These are phyloP conservation scores for Eurosta solidaginis DNA, from an alignment of 1,140 invertebrate species.

Conservation along the genomic window DNA sequence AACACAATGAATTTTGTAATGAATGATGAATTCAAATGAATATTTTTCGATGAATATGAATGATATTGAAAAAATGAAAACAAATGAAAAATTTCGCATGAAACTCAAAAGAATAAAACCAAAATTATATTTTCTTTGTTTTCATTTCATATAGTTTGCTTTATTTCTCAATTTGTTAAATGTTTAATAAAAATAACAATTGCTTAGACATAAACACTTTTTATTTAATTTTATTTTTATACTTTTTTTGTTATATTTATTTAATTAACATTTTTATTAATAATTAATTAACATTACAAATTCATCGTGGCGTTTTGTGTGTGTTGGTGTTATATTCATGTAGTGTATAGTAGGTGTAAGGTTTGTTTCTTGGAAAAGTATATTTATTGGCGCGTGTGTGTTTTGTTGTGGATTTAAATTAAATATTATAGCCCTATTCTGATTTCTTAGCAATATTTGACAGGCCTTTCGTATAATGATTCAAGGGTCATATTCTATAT, in stretches of 20 bases:
- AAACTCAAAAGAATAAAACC: conserved; percentile 29
- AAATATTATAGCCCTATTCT: not conserved
- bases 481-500: too few relatives aligned
- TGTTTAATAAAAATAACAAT: conserved; percentile 34
- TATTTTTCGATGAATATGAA: conserved; percentile 37
- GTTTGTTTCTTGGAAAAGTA: not conserved
- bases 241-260: conserved; percentile 16
- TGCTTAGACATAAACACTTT: not conserved
- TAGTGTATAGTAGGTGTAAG: not conserved
- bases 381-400: not conserved
- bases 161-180: conserved; percentile 26
- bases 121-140: conserved; percentile 35
- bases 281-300: conserved; percentile 50
- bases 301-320: conserved; percentile 51
- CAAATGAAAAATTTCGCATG: not conserved
- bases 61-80: conserved; percentile 29
- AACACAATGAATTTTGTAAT: not conserved
- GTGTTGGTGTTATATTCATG: not conserved
- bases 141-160: conserved; percentile 39
- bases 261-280: conserved; percentile 12
- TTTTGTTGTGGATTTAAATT: not conserved
- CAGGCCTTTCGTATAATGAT: too few relatives aligned
- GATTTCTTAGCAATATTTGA: too few relatives aligned
- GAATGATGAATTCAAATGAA: conserved; percentile 46
- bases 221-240: conserved; percentile 28